These are phyloP conservation scores for Tryphoninae sp. DNA, from an alignment of 2,888 invertebrate species.

Conservation along the genomic window DNA sequence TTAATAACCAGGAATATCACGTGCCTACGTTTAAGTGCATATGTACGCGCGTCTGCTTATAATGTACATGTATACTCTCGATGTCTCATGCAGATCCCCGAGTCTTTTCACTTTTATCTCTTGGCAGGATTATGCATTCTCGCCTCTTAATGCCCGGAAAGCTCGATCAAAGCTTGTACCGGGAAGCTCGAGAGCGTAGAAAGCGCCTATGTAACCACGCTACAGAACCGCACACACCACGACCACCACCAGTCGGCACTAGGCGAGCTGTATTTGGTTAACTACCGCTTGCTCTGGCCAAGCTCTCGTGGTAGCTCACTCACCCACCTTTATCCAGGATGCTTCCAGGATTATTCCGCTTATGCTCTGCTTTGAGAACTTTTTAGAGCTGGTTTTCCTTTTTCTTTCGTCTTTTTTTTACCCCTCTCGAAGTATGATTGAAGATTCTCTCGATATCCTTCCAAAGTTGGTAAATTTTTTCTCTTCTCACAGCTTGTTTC, in stretches of 20 bases:
- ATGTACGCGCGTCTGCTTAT: neutral
- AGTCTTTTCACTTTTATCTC: constrained; percentile 47
- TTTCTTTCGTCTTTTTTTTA: constrained; percentile 10
- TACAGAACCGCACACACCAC: constrained; percentile 37
- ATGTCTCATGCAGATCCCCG: neutral
- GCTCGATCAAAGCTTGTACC: constrained; percentile 57
- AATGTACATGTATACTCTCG: neutral
- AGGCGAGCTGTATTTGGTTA: constrained; percentile 51
- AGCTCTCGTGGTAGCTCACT: constrained; percentile 31
- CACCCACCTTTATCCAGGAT: constrained; percentile 42
- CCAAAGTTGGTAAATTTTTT: constrained; percentile 14
- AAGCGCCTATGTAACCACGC: constrained; percentile 51
- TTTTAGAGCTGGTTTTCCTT: constrained; percentile 21
- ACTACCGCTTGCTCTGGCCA: constrained; percentile 53
- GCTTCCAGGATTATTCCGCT: constrained; percentile 53
- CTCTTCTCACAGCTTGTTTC: constrained; percentile 17
- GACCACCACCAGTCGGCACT: constrained; percentile 30
- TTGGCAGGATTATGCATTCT: constrained; percentile 42
- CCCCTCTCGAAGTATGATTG: constrained; percentile 24
- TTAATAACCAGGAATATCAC: constrained; percentile 6
- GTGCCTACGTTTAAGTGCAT: neutral
- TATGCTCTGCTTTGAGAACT: constrained; percentile 46
- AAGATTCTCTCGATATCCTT: constrained; percentile 42
- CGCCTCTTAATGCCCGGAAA: constrained; percentile 49
- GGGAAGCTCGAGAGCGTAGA: constrained; percentile 32